A percentile compares a stretch with the other conserved stretches of the same genome.
phyloP scores from a whole-genome alignment of 2,888 invertebrate species.

The Subacronicta megacephala region DNA sequence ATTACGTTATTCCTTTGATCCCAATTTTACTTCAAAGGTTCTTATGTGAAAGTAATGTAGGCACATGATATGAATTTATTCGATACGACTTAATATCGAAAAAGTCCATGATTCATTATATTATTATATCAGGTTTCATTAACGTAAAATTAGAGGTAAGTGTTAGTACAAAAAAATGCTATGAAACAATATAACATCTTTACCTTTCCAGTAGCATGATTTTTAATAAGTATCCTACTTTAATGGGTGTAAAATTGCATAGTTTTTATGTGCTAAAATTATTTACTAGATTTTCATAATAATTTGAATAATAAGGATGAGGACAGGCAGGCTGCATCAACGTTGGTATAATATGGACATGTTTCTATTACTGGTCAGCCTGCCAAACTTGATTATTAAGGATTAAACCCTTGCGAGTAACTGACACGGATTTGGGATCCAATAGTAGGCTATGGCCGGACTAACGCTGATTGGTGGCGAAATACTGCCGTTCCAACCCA shows the following conservation, averaged over 20 bases:
- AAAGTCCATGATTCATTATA: constrained; percentile 43
- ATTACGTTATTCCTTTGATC: constrained; percentile 50
- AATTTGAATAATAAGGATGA: constrained; percentile 15
- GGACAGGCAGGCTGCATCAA: constrained; percentile 1
- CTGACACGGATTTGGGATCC: not conserved
- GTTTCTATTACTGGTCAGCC: constrained; percentile 5
- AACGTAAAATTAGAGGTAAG: constrained; percentile 33
- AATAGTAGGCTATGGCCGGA: not conserved
- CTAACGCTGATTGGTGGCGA: constrained; percentile 6
- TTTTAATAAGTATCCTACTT: too few species aligned
- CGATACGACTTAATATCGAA: constrained; percentile 48
- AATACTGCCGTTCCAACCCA: not conserved
- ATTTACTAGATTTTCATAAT: constrained; percentile 10
- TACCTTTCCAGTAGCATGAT: too few species aligned
- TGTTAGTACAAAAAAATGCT: constrained; percentile 45
- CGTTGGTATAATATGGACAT: constrained; percentile 15
- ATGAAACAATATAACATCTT: constrained; percentile 12
- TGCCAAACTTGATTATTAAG: constrained; percentile 27
- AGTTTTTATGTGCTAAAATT: too few species aligned
- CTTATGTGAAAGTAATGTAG: constrained; percentile 45
- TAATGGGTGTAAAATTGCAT: too few species aligned
- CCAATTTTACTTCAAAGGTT: constrained; percentile 45
- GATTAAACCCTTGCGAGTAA: constrained; percentile 23
- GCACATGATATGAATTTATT: constrained; percentile 36
- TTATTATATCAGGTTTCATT: constrained; percentile 48